Percentiles rank a stretch among this genome's conserved stretches.
phyloP scores from a whole-genome alignment of 1,140 invertebrate genomes.

The Ceratina australensis region DNA sequence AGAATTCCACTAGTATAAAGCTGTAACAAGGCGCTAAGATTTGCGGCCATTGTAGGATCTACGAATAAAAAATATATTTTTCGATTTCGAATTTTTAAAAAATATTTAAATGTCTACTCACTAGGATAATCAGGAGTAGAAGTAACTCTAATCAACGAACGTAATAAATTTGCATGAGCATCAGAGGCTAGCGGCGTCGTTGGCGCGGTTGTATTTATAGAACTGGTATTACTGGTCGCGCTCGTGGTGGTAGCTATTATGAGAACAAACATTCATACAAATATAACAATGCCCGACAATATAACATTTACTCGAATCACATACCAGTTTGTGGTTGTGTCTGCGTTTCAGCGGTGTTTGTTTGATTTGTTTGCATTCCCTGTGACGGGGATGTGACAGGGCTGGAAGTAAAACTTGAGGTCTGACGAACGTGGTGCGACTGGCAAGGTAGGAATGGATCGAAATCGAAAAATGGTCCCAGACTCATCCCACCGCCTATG shows the following conservation, averaged over 20 bases:
- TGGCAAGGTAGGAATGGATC: conserved; percentile 87
- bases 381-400: conserved; percentile 58
- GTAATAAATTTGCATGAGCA: conserved; percentile 30
- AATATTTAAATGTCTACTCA: conserved; percentile 5
- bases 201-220: conserved; percentile 43
- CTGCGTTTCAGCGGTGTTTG: conserved; percentile 56
- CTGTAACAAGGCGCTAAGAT: conserved; percentile 46
- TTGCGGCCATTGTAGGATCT: conserved; percentile 43
- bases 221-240: conserved; percentile 35
- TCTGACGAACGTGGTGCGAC: conserved; percentile 81
- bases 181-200: conserved; percentile 27
- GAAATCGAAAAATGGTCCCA: conserved; percentile 78
- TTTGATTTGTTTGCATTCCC: conserved; percentile 63
- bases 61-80: background rate
- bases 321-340: conserved; percentile 58
- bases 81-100: background rate
- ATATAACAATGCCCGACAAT: background rate
- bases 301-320: background rate
- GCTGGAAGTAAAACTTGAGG: conserved; percentile 46
- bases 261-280: background rate
- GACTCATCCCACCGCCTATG: conserved; percentile 73
- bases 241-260: conserved; percentile 52
- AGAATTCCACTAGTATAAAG: conserved; percentile 37
- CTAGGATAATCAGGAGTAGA: too few relatives aligned
- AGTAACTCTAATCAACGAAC: conserved; percentile 11